Conservation (phyloP, 2,888 invertebrate genomes). For the Danaus chrysippus region DNA sequence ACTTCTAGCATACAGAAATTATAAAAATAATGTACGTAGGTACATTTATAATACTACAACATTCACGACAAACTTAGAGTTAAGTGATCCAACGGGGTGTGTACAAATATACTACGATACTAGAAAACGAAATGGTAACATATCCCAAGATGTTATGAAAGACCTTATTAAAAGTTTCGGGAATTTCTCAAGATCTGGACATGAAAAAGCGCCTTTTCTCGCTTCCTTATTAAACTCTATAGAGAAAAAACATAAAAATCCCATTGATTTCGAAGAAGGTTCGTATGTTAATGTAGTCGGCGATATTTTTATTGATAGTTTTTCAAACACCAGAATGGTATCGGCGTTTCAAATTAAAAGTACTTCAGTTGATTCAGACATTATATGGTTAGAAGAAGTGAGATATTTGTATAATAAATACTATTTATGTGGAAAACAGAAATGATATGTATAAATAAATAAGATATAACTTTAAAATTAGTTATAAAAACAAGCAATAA, state of each 20-base stretch:
- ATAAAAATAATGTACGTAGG: too few relatives aligned
- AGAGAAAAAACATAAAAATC: conserved; percentile 40
- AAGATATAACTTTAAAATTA: not conserved
- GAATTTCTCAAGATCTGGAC: conserved; percentile 43
- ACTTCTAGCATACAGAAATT: too few relatives aligned
- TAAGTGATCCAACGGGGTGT: conserved; percentile 64
- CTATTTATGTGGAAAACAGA: conserved; percentile 43
- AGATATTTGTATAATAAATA: conserved; percentile 65
- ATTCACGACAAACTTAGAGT: conserved; percentile 51
- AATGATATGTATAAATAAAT: not conserved
- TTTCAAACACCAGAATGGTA: conserved; percentile 52
- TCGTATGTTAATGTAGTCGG: conserved; percentile 55
- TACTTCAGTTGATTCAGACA: conserved; percentile 54
- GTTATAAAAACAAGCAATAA: not conserved
- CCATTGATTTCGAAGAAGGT: conserved; percentile 49
- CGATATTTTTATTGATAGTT: conserved; percentile 62
- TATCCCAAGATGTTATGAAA: conserved; percentile 43
- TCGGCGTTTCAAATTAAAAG: conserved; percentile 56
- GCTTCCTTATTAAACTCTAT: conserved; percentile 51
- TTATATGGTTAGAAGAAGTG: conserved; percentile 68
- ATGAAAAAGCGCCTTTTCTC: conserved; percentile 53
- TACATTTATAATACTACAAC: conserved; percentile 17
- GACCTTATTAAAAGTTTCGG: conserved; percentile 49
- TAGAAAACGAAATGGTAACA: conserved; percentile 49
- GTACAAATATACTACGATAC: conserved; percentile 60